Evolutionary conservation across 2,888 invertebrate genomes (phyloP).

Genomic region (Rosalia funebris): DNA sequence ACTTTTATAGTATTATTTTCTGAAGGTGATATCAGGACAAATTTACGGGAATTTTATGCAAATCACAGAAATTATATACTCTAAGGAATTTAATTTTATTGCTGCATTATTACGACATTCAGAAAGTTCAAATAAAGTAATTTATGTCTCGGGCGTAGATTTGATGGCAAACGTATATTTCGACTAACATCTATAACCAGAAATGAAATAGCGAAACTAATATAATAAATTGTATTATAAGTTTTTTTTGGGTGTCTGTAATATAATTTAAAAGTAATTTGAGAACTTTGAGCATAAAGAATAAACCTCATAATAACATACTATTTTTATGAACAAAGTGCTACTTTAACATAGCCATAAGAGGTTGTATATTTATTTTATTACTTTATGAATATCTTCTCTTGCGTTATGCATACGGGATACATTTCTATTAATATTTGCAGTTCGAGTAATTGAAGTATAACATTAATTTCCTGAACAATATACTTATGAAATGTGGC

Average conservation of each 20-base stretch:
- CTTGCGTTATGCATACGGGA: too few species aligned
- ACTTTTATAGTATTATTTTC: background rate
- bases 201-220: background rate
- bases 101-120: slow-evolving; percentile 5
- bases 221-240: background rate
- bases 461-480: too few species aligned
- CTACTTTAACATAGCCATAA: too few species aligned
- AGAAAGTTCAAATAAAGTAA: slow-evolving; percentile 9
- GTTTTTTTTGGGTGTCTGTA: background rate
- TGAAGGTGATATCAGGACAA: background rate
- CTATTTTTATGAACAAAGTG: background rate
- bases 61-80: slow-evolving; percentile 3
- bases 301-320: background rate
- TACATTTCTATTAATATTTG: too few species aligned
- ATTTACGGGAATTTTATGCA: slow-evolving; percentile 23
- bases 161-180: background rate
- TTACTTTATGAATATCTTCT: too few species aligned
- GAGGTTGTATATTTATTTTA: too few species aligned
- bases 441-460: too few species aligned
- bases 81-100: slow-evolving; percentile 11
- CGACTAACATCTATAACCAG: background rate
- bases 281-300: background rate
- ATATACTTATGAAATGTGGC: too few species aligned
- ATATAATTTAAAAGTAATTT: background rate
- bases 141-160: slow-evolving; percentile 4